These are phyloP conservation scores for Holothuria glaberrima DNA, from an alignment of 35 echinoderm and acorn worm genomes.

Conservation along the genomic window DNA sequence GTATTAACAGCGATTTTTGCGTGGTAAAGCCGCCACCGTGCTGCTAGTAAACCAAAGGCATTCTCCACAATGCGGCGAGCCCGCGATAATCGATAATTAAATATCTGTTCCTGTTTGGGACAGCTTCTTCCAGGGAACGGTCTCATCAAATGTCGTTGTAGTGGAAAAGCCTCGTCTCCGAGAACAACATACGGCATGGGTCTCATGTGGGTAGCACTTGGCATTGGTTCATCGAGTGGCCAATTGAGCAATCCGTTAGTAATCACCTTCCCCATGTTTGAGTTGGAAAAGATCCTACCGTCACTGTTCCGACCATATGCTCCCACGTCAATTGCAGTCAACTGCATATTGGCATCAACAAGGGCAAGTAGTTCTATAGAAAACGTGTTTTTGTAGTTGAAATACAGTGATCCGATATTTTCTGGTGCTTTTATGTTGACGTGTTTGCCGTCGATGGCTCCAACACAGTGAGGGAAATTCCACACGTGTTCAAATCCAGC, in stretches of 20 bases:
- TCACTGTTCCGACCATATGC: constrained; percentile 16
- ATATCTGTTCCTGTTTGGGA: background rate
- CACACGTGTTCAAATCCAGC: too few species aligned
- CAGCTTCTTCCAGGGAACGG: background rate
- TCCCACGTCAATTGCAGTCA: constrained; percentile 25
- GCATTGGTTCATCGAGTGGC: background rate
- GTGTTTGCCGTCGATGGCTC: too few species aligned
- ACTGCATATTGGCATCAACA: too few species aligned
- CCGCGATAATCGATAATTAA: constrained; percentile 26
- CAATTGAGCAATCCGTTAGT: background rate
- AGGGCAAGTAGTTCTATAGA: constrained; percentile 32
- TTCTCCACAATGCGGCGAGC: constrained; percentile 25
- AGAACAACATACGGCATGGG: background rate
- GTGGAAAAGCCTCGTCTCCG: background rate
- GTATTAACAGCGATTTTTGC: background rate
- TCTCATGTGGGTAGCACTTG: background rate
- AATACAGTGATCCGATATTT: constrained; percentile 7
- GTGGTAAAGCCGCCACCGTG: background rate
- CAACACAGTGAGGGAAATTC: constrained; percentile 38
- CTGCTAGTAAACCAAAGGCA: background rate
- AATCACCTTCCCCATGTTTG: background rate
- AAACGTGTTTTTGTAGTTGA: constrained; percentile 39
- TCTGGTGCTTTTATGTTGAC: too few species aligned
- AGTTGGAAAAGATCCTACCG: background rate
- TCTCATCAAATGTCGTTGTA: constrained; percentile 21